A percentile compares a stretch with the other conserved stretches of the same genome.
These are phyloP conservation scores for Lanistes nyassanus DNA, from an alignment of 1,140 invertebrate genomes.

Conservation along the genomic window DNA sequence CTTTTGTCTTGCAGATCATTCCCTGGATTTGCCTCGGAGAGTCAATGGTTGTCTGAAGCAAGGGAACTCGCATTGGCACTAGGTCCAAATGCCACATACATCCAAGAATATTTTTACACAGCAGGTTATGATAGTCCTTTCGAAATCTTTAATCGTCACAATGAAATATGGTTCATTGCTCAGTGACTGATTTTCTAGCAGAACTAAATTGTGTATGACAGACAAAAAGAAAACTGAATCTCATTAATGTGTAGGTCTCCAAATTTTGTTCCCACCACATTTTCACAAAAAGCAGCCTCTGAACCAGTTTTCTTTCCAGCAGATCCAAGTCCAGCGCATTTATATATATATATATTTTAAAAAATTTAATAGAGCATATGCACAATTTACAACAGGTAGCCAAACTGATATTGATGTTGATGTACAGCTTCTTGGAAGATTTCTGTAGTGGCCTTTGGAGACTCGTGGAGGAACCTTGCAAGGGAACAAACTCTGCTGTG, in stretches of 20 bases:
- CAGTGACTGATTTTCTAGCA: constrained; percentile 21
- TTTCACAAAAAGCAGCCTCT: not conserved
- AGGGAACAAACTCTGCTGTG: no score
- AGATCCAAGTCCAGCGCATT: not conserved
- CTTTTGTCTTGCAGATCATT: constrained; percentile 41
- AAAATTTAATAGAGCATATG: no score
- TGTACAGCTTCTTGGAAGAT: no score
- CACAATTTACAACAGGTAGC: no score
- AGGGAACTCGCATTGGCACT: constrained; percentile 32
- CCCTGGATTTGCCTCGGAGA: constrained; percentile 33
- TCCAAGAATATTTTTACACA: constrained; percentile 41
- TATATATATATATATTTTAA: no score
- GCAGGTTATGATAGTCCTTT: constrained; percentile 60
- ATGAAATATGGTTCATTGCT: constrained; percentile 58
- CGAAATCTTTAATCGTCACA: constrained; percentile 49
- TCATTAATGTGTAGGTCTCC: not conserved
- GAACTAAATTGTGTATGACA: not conserved
- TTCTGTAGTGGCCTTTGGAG: no score
- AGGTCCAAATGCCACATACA: constrained; percentile 25
- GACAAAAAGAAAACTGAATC: not conserved
- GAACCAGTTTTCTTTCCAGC: not conserved
- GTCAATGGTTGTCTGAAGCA: constrained; percentile 38
- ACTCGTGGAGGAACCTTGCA: no score
- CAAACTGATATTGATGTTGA: no score
- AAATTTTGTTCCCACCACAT: no score